These are phyloP conservation scores for Odobenus rosmarus DNA, from an alignment of 2,113 vertebrate species.

Conservation along the genomic window DNA sequence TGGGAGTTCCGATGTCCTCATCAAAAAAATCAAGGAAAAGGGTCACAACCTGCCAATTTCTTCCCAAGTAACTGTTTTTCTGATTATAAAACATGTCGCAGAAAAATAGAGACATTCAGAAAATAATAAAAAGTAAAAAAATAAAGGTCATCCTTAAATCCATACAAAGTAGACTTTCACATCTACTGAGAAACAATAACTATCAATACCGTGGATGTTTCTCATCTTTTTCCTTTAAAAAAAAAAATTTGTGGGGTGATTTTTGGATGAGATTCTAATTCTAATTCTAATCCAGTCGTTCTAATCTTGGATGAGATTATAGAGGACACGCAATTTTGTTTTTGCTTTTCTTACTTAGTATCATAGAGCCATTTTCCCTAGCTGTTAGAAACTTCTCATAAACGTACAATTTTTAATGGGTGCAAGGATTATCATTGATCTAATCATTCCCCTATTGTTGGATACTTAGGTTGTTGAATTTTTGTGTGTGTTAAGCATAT, in stretches of 20 bases:
- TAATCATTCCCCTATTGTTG: constrained; percentile 21
- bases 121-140: neutral
- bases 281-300: no score
- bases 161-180: neutral
- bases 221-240: neutral
- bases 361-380: neutral
- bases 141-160: neutral
- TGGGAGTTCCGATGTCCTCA: neutral
- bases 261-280: no score
- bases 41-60: neutral
- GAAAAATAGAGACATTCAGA: constrained; percentile 25
- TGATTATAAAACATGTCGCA: neutral
- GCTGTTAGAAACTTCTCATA: constrained; percentile 2
- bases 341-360: neutral
- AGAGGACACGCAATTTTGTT: neutral
- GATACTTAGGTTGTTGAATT: neutral
- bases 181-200: neutral
- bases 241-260: neutral
- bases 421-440: neutral
- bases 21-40: neutral
- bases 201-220: neutral
- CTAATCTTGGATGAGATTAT: neutral
- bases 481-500: constrained; percentile 42
- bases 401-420: neutral
- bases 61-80: neutral